Conservation (phyloP, 2,113 vertebrate species). For the Eupsittula cactorum region DNA sequence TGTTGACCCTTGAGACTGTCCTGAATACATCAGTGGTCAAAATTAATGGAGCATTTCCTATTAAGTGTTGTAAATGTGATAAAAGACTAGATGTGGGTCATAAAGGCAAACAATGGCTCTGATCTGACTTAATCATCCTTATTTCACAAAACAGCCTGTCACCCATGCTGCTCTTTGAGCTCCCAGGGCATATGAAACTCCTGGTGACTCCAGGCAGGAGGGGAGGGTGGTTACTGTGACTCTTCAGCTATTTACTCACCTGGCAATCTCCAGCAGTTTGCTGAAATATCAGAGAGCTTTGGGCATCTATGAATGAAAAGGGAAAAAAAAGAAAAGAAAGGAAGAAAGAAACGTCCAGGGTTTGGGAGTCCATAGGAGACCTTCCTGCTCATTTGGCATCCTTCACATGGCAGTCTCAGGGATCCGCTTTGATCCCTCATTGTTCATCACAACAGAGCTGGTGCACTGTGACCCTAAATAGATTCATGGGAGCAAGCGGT, state of each 20-base stretch:
- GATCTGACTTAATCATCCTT: constrained; percentile 32
- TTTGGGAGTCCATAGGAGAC: neutral
- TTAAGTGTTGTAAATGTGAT: constrained; percentile 41
- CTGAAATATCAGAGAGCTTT: neutral
- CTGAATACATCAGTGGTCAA: constrained; percentile 8
- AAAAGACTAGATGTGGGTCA: neutral
- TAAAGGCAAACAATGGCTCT: constrained; percentile 27
- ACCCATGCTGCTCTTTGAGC: neutral
- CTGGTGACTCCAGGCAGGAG: neutral
- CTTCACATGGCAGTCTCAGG: neutral
- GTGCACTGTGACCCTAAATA: neutral
- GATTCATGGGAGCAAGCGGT: neutral
- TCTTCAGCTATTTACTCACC: neutral
- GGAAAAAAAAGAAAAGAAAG: too few species aligned
- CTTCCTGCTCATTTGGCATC: neutral
- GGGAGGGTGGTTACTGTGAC: neutral
- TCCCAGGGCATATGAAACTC: neutral
- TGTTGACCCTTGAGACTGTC: constrained; percentile 9
- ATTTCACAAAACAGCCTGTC: constrained; percentile 6
- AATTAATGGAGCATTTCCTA: constrained; percentile 37
- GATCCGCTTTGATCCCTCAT: neutral
- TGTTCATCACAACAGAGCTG: neutral
- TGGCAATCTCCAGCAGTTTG: neutral
- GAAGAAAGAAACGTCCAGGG: neutral
- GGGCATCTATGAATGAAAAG: neutral